These are phyloP conservation scores for Vanessa atalanta DNA, from an alignment of 1,140 invertebrate species.

Conservation along the genomic window DNA sequence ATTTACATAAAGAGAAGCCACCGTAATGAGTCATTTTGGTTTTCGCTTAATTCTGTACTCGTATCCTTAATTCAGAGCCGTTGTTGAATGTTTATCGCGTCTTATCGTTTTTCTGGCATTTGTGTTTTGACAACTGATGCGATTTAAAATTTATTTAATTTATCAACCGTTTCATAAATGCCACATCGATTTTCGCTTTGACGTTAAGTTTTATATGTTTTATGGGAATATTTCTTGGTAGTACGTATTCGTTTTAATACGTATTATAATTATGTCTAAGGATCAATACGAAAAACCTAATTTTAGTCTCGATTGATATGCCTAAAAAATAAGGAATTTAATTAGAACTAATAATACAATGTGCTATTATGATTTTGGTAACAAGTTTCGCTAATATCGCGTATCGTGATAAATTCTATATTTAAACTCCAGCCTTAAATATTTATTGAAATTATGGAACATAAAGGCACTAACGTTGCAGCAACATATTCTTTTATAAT, in stretches of 20 bases:
- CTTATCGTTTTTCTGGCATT: background rate
- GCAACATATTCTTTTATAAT: conserved; percentile 3
- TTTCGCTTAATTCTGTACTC: conserved; percentile 17
- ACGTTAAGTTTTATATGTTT: no score
- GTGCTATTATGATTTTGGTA: no score
- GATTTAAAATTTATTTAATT: background rate
- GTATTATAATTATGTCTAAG: no score
- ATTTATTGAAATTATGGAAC: background rate
- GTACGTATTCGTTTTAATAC: no score
- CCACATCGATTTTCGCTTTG: no score
- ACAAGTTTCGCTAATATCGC: background rate
- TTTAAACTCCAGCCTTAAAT: background rate
- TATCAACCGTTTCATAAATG: no score
- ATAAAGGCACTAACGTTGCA: background rate
- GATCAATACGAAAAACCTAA: no score
- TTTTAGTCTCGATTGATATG: no score
- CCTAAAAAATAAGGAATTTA: no score
- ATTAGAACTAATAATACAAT: no score
- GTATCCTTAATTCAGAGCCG: background rate
- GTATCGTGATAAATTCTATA: background rate
- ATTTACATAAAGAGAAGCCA: conserved; percentile 24
- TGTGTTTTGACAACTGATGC: background rate
- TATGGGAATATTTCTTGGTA: no score
- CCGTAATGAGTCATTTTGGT: conserved; percentile 26
- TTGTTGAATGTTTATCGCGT: background rate